Evolutionary conservation across 2,888 invertebrate genomes (phyloP), one percentile per base, ranked within the genome.

Genomic region (Chouioia cunea): DNA sequence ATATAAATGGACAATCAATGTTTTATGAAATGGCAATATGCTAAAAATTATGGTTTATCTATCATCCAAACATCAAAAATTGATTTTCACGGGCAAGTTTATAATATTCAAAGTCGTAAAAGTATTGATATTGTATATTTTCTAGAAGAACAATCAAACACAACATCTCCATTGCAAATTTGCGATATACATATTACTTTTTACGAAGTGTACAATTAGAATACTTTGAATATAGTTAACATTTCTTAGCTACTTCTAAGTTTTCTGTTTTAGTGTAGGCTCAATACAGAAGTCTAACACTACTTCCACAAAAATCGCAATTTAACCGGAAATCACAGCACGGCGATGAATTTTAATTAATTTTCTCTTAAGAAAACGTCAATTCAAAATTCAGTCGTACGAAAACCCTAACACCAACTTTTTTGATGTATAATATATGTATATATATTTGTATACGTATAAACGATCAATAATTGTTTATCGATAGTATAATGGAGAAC

Each of bases 301-400:
- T 67, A 69, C 56, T 52, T 65, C 46, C 46, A 69, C 64, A 56
- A 68, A 72, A 68, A 59, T 54, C 68, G 18, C 46, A 54, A 36
- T 67, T 67, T 23, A 72, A 57, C 23, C 43, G 14, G 27, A 69
- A 72, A 65, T 72, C 68, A 72, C 72, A 72, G 68, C 65, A 65
- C 72, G 62, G 69, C 47, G 68, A 72, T 72, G 72, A 72, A 72
- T 72, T 72, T 72, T 57, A 69, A 68, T 72, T 57, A 69, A 69
- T 72, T 65, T 72, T 60, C 64, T 44, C 54, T 67, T 65, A 62
- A 72, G 70, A 67, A 66, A 70, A 66, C 43, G 52, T 66, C 59
- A 68, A 60, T 68, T 67, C 20, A 72, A 65, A 68, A 65, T 68
- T 68, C 67, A 68, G 54, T 71, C 59, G 66, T 71, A 72, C 65